Evolutionary conservation across 1,140 invertebrate species (phyloP).

Genomic region (Drosophila albomicans): DNA sequence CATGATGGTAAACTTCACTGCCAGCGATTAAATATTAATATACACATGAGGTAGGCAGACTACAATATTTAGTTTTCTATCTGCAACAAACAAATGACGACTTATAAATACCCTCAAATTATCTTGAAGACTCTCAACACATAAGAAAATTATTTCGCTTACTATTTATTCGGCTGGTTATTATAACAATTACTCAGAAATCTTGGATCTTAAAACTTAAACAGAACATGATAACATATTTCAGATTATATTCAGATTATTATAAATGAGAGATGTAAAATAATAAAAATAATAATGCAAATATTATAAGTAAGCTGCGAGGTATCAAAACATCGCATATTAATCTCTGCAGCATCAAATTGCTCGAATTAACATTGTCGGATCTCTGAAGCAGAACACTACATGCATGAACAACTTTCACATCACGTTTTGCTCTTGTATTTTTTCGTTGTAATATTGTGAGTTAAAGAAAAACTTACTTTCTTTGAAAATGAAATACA

Average conservation of each 20-base stretch:
- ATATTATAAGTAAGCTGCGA: not conserved
- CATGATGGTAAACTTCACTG: conserved; percentile 27
- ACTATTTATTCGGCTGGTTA: too few species aligned
- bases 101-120: conserved; percentile 11
- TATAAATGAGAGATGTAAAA: not conserved
- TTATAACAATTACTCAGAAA: too few species aligned
- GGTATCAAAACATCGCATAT: not conserved
- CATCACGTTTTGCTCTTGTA: conserved; percentile 5
- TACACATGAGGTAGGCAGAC: conserved; percentile 1
- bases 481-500: conserved; percentile 6
- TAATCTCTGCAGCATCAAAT: not conserved
- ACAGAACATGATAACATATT: not conserved
- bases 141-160: not conserved
- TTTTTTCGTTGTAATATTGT: not conserved
- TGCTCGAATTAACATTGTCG: conserved; percentile 8
- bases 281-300: not conserved
- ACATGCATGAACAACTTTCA: conserved; percentile 14
- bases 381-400: conserved; percentile 13
- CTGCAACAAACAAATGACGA: not conserved
- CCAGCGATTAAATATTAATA: conserved; percentile 24
- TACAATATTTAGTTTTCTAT: conserved; percentile 8
- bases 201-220: too few species aligned
- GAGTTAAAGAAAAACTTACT: conserved; percentile 2
- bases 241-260: not conserved
- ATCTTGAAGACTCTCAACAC: not conserved